Conservation (phyloP, 2,888 invertebrate species). For the Sphaerophoria rueppellii region DNA sequence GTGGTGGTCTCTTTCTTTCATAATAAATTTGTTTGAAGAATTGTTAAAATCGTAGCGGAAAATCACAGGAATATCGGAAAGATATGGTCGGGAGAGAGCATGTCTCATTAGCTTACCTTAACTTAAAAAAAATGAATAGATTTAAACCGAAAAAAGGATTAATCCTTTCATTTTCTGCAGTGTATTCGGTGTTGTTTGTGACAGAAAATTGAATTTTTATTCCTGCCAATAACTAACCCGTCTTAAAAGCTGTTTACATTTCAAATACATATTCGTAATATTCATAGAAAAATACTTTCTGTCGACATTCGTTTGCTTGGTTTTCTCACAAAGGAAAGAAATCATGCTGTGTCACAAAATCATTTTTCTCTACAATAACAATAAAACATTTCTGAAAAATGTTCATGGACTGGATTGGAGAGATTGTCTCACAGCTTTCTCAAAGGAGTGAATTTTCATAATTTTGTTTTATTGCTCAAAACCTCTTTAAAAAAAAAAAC, state of each 20-base stretch:
- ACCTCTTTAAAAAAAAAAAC: no score
- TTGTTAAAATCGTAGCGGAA: no score
- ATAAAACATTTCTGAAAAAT: not conserved
- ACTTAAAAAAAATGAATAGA: no score
- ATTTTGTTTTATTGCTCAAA: not conserved
- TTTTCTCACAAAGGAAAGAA: not conserved
- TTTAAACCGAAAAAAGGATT: not conserved
- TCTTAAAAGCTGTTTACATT: not conserved
- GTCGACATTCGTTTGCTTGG: not conserved
- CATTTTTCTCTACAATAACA: not conserved
- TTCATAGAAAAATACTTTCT: not conserved
- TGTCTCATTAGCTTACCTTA: no score
- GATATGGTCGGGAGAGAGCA: no score
- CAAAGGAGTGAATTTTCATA: not conserved
- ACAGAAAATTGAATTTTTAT: constrained; percentile 1
- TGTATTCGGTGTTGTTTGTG: constrained; percentile 1
- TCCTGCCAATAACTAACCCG: not conserved
- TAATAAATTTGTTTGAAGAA: no score
- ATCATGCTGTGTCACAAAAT: not conserved
- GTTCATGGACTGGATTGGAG: not conserved
- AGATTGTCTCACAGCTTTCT: not conserved
- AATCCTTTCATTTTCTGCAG: not conserved
- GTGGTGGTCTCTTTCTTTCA: no score
- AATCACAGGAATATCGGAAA: no score
- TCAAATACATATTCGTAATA: not conserved